Conservation (phyloP, 2,888 invertebrate species). For the Mesoligia furuncula region DNA sequence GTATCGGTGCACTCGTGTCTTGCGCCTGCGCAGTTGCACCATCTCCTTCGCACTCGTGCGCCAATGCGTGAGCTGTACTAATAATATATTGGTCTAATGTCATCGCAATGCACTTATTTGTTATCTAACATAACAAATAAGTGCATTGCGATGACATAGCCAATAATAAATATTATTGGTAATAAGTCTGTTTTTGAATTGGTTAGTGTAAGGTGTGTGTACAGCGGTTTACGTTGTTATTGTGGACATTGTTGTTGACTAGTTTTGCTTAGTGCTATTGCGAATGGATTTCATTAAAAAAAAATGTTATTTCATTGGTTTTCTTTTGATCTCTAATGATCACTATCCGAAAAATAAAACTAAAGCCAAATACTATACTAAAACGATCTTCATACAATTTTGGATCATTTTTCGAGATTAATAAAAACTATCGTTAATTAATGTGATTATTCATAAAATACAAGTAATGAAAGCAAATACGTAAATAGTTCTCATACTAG, state of each 20-base stretch:
- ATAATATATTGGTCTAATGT: constrained; percentile 9
- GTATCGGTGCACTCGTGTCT: constrained; percentile 53
- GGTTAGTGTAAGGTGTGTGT: not conserved
- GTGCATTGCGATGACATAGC: not conserved
- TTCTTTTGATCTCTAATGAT: not conserved
- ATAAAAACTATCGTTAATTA: not conserved
- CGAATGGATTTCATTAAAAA: not conserved
- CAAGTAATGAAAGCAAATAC: not conserved
- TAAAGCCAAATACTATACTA: not conserved
- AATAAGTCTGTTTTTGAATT: constrained; percentile 27
- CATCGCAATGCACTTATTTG: constrained; percentile 16
- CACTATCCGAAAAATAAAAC: not conserved
- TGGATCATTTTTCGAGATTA: not conserved
- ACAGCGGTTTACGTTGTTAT: not conserved
- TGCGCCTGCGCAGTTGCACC: constrained; percentile 57
- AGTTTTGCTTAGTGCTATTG: not conserved
- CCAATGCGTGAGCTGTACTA: constrained; percentile 36
- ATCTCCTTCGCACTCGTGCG: constrained; percentile 58
- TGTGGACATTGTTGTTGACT: not conserved
- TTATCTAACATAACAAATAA: too few relatives aligned
- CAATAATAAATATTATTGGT: constrained; percentile 19
- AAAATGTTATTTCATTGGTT: too few relatives aligned
- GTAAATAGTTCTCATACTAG: constrained; percentile 9
- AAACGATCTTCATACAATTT: not conserved
- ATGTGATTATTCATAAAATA: not conserved